These are phyloP conservation scores for Zootoca vivipara DNA, from an alignment of 2,113 vertebrate species.

Conservation along the genomic window DNA sequence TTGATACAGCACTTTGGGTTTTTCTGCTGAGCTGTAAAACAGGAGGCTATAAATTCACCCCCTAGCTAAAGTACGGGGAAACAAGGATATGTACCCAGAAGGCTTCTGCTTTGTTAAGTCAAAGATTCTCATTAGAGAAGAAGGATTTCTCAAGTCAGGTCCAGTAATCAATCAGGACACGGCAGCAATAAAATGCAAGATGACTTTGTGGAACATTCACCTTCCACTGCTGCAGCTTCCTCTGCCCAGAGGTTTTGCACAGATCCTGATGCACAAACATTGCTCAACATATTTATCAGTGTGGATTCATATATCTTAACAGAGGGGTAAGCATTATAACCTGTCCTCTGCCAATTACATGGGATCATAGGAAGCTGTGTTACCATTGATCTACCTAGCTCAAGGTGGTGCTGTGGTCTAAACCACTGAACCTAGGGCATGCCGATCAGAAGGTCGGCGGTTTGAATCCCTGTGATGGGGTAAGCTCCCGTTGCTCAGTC, in stretches of 20 bases:
- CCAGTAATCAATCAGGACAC: slow-evolving; percentile 47
- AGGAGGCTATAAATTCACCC: slow-evolving; percentile 32
- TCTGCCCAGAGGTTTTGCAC: neutral
- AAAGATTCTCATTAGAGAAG: slow-evolving; percentile 34
- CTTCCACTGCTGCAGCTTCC: neutral
- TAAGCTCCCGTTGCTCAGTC: no score
- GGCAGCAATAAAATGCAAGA: slow-evolving; percentile 31
- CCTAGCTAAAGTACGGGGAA: slow-evolving; percentile 51
- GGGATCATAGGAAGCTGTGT: no score
- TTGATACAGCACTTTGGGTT: slow-evolving; percentile 10
- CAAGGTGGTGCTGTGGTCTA: no score
- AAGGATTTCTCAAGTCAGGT: slow-evolving; percentile 45
- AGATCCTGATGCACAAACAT: neutral
- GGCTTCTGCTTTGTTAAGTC: slow-evolving; percentile 55
- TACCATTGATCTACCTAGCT: no score
- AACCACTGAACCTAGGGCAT: no score
- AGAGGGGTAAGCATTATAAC: neutral
- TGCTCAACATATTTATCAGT: neutral
- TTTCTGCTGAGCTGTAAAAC: slow-evolving; percentile 55
- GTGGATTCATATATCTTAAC: neutral
- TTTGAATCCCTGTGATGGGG: no score
- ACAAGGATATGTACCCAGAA: slow-evolving; percentile 52
- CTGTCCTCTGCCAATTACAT: neutral
- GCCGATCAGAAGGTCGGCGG: no score
- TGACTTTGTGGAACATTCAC: slow-evolving; percentile 18